Evolutionary conservation across 2,888 invertebrate species (phyloP).

Genomic region (Sarcophaga variegata): DNA sequence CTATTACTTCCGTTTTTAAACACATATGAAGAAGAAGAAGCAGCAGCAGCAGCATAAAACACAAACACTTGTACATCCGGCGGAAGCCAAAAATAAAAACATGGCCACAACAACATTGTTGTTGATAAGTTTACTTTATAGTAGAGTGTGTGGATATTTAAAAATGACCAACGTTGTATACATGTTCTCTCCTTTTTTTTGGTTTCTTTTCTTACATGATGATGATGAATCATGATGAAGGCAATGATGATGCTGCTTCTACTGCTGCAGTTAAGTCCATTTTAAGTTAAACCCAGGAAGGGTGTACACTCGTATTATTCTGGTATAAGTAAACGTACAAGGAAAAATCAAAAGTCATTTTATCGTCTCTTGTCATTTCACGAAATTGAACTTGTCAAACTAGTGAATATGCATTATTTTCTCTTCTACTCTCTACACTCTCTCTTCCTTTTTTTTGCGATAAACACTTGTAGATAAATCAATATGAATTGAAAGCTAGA

Average conservation of each 20-base stretch:
- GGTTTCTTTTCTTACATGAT: not conserved
- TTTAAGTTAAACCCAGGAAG: not conserved
- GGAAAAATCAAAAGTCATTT: constrained; percentile 62
- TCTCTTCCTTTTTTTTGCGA: not conserved
- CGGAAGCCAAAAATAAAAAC: constrained; percentile 61
- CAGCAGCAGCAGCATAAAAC: constrained; percentile 38
- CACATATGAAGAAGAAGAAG: constrained; percentile 2
- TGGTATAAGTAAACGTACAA: not conserved
- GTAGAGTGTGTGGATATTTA: constrained; percentile 9
- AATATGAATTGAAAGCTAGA: constrained; percentile 37
- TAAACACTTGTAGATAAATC: constrained; percentile 27
- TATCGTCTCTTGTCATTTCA: constrained; percentile 53
- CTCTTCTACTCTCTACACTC: not conserved
- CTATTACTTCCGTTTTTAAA: constrained; percentile 64
- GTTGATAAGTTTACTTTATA: not conserved
- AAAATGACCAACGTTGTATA: constrained; percentile 39
- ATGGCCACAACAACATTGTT: constrained; percentile 49
- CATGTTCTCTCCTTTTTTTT: not conserved
- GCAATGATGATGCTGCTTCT: no score
- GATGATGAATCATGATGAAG: no score
- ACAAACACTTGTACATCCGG: constrained; percentile 62
- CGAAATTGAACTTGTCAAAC: constrained; percentile 71
- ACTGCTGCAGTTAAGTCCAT: no score
- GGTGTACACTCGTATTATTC: not conserved
- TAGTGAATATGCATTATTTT: constrained; percentile 66